These are phyloP conservation scores for Carterocephalus palaemon DNA, from an alignment of 2,888 invertebrate genomes.

Conservation along the genomic window DNA sequence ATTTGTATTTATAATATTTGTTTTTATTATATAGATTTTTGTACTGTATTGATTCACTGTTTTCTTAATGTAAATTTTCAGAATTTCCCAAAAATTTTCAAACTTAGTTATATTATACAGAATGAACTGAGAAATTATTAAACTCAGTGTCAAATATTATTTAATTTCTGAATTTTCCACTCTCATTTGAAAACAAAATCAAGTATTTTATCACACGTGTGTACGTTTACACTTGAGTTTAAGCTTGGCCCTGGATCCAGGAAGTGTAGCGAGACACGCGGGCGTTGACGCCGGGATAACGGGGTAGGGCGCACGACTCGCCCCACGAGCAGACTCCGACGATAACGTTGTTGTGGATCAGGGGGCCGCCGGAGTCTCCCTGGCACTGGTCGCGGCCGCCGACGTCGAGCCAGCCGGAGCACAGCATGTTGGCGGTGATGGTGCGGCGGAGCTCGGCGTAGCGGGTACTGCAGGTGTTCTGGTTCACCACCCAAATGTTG, in stretches of 20 bases:
- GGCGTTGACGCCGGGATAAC: constrained; percentile 45
- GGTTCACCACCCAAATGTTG: constrained; percentile 43
- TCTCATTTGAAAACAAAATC: no score
- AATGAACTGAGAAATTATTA: no score
- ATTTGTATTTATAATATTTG: no score
- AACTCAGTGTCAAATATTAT: no score
- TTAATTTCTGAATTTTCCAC: no score
- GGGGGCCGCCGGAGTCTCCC: constrained; percentile 46
- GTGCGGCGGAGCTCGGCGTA: constrained; percentile 30
- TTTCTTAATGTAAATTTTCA: no score
- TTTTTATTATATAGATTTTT: no score
- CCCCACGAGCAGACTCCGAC: constrained; percentile 46
- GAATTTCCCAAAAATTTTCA: no score
- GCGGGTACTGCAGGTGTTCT: constrained; percentile 36
- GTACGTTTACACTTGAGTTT: no score
- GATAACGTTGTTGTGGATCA: constrained; percentile 40
- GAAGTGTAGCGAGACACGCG: constrained; percentile 39
- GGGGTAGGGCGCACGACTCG: constrained; percentile 34
- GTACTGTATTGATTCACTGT: no score
- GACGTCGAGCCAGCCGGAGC: constrained; percentile 42
- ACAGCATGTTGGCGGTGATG: constrained; percentile 46
- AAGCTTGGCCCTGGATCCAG: constrained; percentile 45
- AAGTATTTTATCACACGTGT: no score
- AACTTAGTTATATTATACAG: no score
- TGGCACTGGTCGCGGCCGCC: constrained; percentile 46